A percentile compares a stretch with the other conserved stretches of the same genome.
Evolutionary conservation across 2,888 invertebrate species (phyloP).

Genomic region (Philonicus albiceps): DNA sequence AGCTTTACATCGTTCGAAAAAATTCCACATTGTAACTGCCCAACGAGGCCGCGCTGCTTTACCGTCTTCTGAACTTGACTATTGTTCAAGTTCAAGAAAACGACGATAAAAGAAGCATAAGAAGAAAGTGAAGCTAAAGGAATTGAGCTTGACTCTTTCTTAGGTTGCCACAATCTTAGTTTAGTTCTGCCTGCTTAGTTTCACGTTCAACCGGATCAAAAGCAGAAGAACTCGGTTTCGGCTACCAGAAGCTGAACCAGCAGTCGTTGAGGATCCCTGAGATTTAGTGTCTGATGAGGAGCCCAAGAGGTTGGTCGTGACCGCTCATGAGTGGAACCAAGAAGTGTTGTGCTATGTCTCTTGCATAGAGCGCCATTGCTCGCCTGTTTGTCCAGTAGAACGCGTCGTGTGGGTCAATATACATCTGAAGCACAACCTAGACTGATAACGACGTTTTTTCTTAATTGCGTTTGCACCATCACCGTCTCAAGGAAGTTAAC

Average conservation of each 20-base stretch:
- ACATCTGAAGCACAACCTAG: neutral
- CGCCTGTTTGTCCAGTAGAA: neutral
- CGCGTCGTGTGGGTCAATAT: neutral
- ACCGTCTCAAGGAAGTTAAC: neutral
- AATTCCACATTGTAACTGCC: constrained; percentile 2
- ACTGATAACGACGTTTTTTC: constrained; percentile 1
- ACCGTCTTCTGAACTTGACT: neutral
- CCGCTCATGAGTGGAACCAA: neutral
- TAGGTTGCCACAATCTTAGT: neutral
- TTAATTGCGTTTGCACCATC: neutral
- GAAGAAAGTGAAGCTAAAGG: constrained; percentile 27
- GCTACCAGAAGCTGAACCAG: neutral
- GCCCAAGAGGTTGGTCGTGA: constrained; percentile 29
- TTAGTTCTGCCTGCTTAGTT: constrained; percentile 5
- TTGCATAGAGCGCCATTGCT: constrained; percentile 13
- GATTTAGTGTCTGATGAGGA: constrained; percentile 11
- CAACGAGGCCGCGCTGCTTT: neutral
- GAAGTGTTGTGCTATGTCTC: neutral
- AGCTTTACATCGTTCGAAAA: neutral
- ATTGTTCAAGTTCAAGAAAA: constrained; percentile 35
- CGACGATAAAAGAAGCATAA: neutral
- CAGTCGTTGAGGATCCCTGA: neutral
- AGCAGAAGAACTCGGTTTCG: neutral
- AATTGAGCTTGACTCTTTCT: neutral
- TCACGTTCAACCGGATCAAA: constrained; percentile 30